Base-by-base conservation (phyloP, 1,140 invertebrate genomes). In the Papilio dardanus region DNA sequence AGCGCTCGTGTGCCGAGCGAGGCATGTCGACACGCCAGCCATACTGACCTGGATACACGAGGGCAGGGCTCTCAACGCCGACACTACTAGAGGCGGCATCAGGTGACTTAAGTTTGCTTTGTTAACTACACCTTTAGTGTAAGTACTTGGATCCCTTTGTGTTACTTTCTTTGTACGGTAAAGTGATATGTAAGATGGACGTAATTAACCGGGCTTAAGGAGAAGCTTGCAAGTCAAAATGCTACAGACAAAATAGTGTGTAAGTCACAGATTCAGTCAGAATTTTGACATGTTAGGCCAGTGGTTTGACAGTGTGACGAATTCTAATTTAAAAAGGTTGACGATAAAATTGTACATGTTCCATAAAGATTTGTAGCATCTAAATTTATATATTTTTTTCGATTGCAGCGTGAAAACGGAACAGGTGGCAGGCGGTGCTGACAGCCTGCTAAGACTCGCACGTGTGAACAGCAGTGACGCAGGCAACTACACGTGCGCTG, bases 401-500 rank as follows among this genome's bases (percentile, higher is more conserved):
- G 54, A 28, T 62, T 62, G 54, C 54, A 96, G 96, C 86, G 96
- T 97, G 71, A 96, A 96, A 91, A 97, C 96, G 73, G 96, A 96
- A 88, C 94, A 96, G 88, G 96, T 96, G 89, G 95, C 96, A 58
- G 95, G 96, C 74, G 96, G 96, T 24, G 96, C 96, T 42, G 96
- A 97, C 84, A 97, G 96, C 71, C 95, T 96, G 37, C 94, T 97
- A 40, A 95, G 96, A 19, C 95, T 97, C 82, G 95, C 96, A 54
- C 95, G 96, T 80, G 96, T 97, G 58, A 95, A 96, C 82, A 95
- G 96, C 84, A 93, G 94, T 71, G 96, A 97, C 89, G 96, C 96
- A 28, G 97, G 97, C 12, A 97, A 97, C 88, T 97, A 97, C 92
- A 96, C 96, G 7, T 97, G 96, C 85, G 94, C 95, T 28, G 96